These are phyloP conservation scores for Subacronicta megacephala DNA, from an alignment of 2,888 invertebrate species.

Conservation along the genomic window DNA sequence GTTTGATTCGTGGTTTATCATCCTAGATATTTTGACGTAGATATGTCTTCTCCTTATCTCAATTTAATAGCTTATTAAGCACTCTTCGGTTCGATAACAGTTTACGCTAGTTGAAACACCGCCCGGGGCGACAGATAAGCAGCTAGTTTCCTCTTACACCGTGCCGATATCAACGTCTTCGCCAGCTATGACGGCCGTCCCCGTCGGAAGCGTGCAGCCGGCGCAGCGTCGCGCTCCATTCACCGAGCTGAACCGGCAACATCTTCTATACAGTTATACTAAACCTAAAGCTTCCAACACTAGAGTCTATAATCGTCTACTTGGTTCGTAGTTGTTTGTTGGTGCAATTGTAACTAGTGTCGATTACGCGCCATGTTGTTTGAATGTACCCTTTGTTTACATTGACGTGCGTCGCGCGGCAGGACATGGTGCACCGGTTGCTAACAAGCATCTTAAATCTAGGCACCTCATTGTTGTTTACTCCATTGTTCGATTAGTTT, in stretches of 20 bases:
- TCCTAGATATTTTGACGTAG: constrained; percentile 26
- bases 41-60: neutral
- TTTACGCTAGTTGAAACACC: constrained; percentile 14
- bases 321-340: constrained; percentile 12
- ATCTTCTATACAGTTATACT: constrained; percentile 27
- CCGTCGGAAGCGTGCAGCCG: constrained; percentile 65
- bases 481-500: constrained; percentile 35
- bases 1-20: constrained; percentile 41
- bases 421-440: constrained; percentile 45
- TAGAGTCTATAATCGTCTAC: constrained; percentile 52
- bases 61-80: constrained; percentile 3
- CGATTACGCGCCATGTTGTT: constrained; percentile 66
- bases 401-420: constrained; percentile 56
- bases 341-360: constrained; percentile 58
- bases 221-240: constrained; percentile 63
- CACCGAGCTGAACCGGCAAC: constrained; percentile 45
- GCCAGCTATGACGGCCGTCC: constrained; percentile 61
- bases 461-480: constrained; percentile 40
- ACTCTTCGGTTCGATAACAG: constrained; percentile 11
- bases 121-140: constrained; percentile 53
- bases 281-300: constrained; percentile 37
- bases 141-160: constrained; percentile 52
- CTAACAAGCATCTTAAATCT: constrained; percentile 51
- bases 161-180: constrained; percentile 66
- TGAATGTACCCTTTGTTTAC: constrained; percentile 66